Evolutionary conservation across 2,888 invertebrate species (phyloP).

Genomic region (Mythimna pallens): DNA sequence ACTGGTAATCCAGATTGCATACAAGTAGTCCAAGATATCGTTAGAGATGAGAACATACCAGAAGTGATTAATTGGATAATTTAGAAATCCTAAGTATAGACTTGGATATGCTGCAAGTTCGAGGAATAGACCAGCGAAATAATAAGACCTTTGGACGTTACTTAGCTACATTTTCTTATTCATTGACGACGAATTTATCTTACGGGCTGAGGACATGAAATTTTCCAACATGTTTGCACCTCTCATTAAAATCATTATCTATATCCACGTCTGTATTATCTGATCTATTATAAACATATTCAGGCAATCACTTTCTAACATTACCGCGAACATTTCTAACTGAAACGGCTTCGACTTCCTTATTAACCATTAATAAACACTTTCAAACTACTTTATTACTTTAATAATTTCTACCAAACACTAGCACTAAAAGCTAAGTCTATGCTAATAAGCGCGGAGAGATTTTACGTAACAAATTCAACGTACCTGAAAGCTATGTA

Average conservation of each 20-base stretch:
- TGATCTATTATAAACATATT: constrained; percentile 7
- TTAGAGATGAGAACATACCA: constrained; percentile 13
- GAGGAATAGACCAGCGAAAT: neutral
- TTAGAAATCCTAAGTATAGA: constrained; percentile 6
- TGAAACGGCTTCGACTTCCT: constrained; percentile 36
- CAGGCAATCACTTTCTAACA: constrained; percentile 21
- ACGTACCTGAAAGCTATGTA: constrained; percentile 28
- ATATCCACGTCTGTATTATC: neutral
- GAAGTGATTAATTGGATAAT: neutral
- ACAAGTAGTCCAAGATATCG: neutral
- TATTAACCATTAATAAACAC: constrained; percentile 30
- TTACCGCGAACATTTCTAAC: constrained; percentile 21
- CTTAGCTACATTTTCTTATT: neutral
- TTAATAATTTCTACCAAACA: constrained; percentile 42
- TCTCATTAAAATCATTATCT: neutral
- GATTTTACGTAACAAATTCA: constrained; percentile 44
- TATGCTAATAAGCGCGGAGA: constrained; percentile 46
- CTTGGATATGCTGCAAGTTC: neutral
- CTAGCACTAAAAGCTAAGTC: constrained; percentile 36
- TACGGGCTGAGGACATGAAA: neutral
- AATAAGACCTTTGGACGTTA: neutral
- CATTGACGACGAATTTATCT: neutral
- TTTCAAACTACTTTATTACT: constrained; percentile 44
- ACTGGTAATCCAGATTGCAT: constrained; percentile 1
- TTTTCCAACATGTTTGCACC: neutral